These are phyloP conservation scores for Drosophila equinoxialis DNA, from an alignment of 1,140 invertebrate genomes.

Conservation along the genomic window DNA sequence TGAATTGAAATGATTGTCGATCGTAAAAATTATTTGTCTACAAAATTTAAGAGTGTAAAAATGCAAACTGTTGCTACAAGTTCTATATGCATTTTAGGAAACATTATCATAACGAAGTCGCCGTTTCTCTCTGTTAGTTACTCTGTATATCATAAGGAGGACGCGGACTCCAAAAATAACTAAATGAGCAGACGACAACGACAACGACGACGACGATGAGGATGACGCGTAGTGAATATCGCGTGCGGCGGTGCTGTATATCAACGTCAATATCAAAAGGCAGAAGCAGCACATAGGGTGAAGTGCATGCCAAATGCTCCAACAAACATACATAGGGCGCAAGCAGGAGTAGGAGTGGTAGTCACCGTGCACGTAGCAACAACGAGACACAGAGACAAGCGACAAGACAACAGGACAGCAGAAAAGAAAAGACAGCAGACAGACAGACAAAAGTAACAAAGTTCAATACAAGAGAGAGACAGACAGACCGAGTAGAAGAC, in stretches of 20 bases:
- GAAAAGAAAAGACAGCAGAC: slow-evolving; percentile 29
- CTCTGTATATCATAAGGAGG: not conserved
- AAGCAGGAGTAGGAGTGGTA: slow-evolving; percentile 59
- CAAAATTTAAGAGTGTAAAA: not conserved
- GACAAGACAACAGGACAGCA: slow-evolving; percentile 48
- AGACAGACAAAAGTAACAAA: slow-evolving; percentile 72
- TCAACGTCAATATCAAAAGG: slow-evolving; percentile 78
- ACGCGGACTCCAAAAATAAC: slow-evolving; percentile 45
- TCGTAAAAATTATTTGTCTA: too few species aligned
- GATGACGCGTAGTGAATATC: slow-evolving; percentile 53
- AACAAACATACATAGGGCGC: slow-evolving; percentile 51
- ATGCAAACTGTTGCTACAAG: not conserved
- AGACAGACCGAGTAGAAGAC: not conserved
- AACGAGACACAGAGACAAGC: slow-evolving; percentile 45
- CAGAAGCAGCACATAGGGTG: slow-evolving; percentile 66
- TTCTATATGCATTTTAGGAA: slow-evolving; percentile 30
- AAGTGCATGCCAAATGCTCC: slow-evolving; percentile 63
- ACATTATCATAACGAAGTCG: slow-evolving; percentile 32
- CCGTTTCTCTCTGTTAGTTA: not conserved
- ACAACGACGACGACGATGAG: slow-evolving; percentile 22
- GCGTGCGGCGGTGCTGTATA: slow-evolving; percentile 76
- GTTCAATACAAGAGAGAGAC: slow-evolving; percentile 60
- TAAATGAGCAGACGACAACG: slow-evolving; percentile 67
- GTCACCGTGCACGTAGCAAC: slow-evolving; percentile 53
- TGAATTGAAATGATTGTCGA: slow-evolving; percentile 42